These are phyloP conservation scores for Onychomys leucogaster DNA, from an alignment of 2,797 vertebrate genomes.

Conservation along the genomic window DNA sequence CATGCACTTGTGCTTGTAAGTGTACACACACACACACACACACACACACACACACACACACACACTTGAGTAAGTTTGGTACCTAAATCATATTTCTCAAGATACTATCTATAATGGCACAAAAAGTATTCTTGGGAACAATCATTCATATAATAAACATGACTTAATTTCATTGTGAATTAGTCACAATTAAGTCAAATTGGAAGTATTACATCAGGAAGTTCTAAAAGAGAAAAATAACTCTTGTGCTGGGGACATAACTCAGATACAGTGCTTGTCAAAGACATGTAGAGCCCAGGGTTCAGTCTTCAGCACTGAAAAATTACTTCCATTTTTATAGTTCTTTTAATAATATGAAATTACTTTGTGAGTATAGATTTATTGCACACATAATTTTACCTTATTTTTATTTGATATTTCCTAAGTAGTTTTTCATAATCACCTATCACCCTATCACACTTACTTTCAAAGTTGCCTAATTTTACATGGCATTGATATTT, in stretches of 20 bases:
- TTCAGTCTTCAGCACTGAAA: background rate
- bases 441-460: background rate
- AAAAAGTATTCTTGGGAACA: background rate
- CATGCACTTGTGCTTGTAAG: no score
- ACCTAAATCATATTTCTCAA: background rate
- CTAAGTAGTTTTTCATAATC: slow-evolving; percentile 14
- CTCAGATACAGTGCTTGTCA: background rate
- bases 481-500: background rate
- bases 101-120: background rate
- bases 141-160: background rate
- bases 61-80: background rate
- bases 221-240: slow-evolving; percentile 24
- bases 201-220: background rate
- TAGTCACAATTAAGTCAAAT: slow-evolving; percentile 48
- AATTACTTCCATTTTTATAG: slow-evolving; percentile 30
- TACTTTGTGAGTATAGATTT: slow-evolving; percentile 36
- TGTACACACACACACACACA: background rate
- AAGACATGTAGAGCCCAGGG: background rate
- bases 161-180: slow-evolving; percentile 54
- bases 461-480: slow-evolving; percentile 25
- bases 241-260: background rate
- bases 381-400: background rate
- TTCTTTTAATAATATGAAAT: background rate
- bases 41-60: background rate
- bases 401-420: background rate